phyloP scores from a whole-genome alignment of 2,888 invertebrate genomes.

The Lamellibrachia columna region DNA sequence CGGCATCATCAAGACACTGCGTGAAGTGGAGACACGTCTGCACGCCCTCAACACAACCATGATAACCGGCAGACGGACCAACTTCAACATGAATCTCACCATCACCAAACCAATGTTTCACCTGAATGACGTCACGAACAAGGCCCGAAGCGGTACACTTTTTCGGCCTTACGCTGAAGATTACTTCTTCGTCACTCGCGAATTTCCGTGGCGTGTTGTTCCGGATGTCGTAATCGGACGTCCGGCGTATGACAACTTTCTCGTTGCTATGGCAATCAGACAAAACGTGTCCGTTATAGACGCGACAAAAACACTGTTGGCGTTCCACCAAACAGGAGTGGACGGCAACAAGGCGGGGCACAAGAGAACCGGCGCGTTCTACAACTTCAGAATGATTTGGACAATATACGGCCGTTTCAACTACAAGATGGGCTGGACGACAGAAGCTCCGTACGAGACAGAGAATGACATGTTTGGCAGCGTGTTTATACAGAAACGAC shows the following conservation, averaged over 20 bases:
- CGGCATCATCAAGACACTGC: slow-evolving; percentile 27
- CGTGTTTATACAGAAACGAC: not conserved
- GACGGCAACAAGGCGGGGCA: not conserved
- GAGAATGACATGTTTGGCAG: not conserved
- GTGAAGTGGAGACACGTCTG: not conserved
- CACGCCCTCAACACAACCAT: not conserved
- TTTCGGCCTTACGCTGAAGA: not conserved
- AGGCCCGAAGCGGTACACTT: not conserved
- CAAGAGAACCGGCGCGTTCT: not conserved
- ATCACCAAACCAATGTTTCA: not conserved
- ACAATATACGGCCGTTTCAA: not conserved
- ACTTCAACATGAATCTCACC: not conserved
- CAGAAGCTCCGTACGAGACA: not conserved
- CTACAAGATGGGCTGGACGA: not conserved
- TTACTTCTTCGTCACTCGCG: not conserved
- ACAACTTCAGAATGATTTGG: not conserved
- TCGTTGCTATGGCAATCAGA: slow-evolving; percentile 27
- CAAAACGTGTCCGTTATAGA: slow-evolving; percentile 23
- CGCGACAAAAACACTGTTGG: slow-evolving; percentile 17
- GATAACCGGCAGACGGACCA: not conserved
- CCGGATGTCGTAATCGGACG: slow-evolving; percentile 27
- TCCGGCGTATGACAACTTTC: slow-evolving; percentile 29
- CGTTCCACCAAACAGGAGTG: slow-evolving; percentile 23
- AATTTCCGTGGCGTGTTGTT: too few relatives aligned
- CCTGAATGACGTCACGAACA: not conserved